Conservation (phyloP, 2,797 vertebrate genomes). For the Sarcoramphus papa region DNA sequence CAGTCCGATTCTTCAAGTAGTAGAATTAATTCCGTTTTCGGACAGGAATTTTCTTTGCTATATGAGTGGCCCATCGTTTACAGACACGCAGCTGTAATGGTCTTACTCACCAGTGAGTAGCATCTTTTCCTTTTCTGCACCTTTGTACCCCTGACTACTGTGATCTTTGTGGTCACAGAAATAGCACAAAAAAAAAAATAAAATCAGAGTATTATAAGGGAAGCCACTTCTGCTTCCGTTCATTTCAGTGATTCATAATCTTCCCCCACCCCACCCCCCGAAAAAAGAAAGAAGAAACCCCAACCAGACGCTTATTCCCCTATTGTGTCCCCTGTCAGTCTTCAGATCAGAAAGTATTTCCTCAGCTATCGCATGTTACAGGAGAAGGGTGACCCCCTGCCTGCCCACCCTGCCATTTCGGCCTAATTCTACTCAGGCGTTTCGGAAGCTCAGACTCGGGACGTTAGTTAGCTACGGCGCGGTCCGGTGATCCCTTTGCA, state of each 20-base stretch:
- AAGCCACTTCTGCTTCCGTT: neutral
- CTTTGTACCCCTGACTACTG: neutral
- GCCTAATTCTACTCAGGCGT: neutral
- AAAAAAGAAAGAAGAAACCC: neutral
- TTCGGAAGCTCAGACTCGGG: neutral
- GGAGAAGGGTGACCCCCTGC: neutral
- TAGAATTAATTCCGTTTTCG: slow-evolving; percentile 24
- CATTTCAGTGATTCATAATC: neutral
- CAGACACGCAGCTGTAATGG: neutral
- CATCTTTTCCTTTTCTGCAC: neutral
- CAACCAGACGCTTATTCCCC: neutral
- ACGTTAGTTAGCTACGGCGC: neutral
- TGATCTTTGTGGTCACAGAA: neutral
- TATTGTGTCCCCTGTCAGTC: neutral
- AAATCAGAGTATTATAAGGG: neutral
- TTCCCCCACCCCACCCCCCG: neutral
- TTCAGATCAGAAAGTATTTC: neutral
- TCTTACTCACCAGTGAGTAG: neutral
- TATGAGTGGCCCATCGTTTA: neutral
- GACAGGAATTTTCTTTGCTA: slow-evolving; percentile 26
- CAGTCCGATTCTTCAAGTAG: slow-evolving; percentile 57
- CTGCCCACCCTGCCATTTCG: neutral
- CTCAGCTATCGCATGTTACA: neutral
- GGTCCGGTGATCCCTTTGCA: neutral
- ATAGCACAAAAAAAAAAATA: neutral